Base-by-base conservation (phyloP, 2,797 vertebrate genomes). In the Antennarius maculatus region DNA sequence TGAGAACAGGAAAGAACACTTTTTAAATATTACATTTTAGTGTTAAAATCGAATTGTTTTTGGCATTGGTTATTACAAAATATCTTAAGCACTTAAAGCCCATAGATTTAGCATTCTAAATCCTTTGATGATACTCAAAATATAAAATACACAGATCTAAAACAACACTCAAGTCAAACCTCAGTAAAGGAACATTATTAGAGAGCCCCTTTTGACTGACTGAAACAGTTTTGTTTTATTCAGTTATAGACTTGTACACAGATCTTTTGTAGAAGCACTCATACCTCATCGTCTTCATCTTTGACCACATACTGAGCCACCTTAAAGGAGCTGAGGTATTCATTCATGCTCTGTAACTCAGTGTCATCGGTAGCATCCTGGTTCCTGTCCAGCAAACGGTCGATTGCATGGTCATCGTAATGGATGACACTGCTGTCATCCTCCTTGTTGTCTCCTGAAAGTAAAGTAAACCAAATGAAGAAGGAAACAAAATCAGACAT, bases 271-370 rank as follows among this genome's bases (percentile, higher is more conserved):
- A 45, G 17, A 51, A 27, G 6, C 5, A 31, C 12, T 92, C 93
- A 87, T 89, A 97, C 97, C 94, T 95, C 97, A 84, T 99, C 98
- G 0, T 99, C 98, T 82, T 99, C 98, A 68, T 99, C 98, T 77
- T 97, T 96, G 28, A 99, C 98, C 76, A 99, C 97, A 62, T 99
- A 99, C 81, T 99, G 97, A 28, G 98, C 98, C 84, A 99, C 97
- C 82, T 99, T 99, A 84, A 99, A 99, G 18, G 98, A 99, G 84
- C 98, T 99, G 83, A 99, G 94, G 90, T 99, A 99, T 57, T 99
- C 97, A 55, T 99, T 99, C 98, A 99, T 99, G 92, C 96, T 98
- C 91, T 99, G 97, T 53, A 99, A 88, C 87, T 99, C 97, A 0
- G 96, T 97, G 85, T 99, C 97, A 12, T 98, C 97, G 0, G 95